Evolutionary conservation across 2,888 invertebrate species (phyloP), one percentile per base, ranked within the genome.

Genomic region (Pheosia tremula): DNA sequence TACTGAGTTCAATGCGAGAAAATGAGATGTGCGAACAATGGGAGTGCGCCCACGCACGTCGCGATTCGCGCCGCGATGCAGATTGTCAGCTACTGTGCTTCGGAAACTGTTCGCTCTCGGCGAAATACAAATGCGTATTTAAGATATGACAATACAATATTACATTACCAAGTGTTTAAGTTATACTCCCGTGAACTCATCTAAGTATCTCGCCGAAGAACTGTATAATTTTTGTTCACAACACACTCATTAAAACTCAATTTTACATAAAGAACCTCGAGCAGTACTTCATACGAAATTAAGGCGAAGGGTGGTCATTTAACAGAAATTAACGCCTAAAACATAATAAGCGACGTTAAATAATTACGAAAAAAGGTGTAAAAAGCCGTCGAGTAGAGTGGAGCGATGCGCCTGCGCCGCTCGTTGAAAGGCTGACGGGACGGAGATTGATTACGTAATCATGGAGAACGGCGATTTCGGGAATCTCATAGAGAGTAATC

Each of bases 361-460:
- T 89, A 89, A 90, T 91, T 89, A 90, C 82, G 81, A 86, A 88
- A 89, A 88, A 90, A 90, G 85, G 88, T 88, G 87, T 88, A 89
- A 89, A 89, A 89, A 83, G 85, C 81, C 77, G 81, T 86, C 86
- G 87, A 87, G 86, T 80, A 82, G 81, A 80, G 81, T 80, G 84
- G 80, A 87, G 82, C 82, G 82, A 84, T 88, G 87, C 85, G 87
- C 85, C 75, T 70, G 87, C 89, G 86, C 83, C 77, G 83, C 79
- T 68, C 86, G 92, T 87, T 90, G 91, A 92, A 91, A 91, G 90
- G 86, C 88, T 82, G 89, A 87, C 85, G 84, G 86, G 91, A 91
- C 91, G 89, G 87, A 87, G 93, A 93, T 93, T 93, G 90, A 93
- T 91, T 90, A 88, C 87, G 91, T 91, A 91, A 92, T 92, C 91